phyloP scores from a whole-genome alignment of 1,140 invertebrate species.

The Drosophila dunni region DNA sequence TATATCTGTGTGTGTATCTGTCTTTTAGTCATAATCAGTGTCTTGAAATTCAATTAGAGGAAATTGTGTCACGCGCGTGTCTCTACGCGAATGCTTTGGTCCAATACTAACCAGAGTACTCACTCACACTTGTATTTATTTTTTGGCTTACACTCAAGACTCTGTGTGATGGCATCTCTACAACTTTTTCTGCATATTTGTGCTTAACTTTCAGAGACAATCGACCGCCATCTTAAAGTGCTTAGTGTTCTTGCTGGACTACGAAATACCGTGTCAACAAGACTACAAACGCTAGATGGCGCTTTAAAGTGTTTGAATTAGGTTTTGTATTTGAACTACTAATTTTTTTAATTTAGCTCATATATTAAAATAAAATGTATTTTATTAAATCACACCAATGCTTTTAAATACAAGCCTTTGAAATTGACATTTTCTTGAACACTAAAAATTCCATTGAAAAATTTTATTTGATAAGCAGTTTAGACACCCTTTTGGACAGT shows the following conservation, averaged over 20 bases:
- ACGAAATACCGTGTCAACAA: neutral
- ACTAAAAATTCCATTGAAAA: no score
- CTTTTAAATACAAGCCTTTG: no score
- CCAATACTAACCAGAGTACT: neutral
- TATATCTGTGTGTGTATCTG: conserved; percentile 1
- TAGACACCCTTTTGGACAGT: neutral
- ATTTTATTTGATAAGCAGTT: no score
- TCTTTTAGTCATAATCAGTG: conserved; percentile 22
- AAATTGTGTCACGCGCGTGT: conserved; percentile 72
- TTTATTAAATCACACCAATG: no score
- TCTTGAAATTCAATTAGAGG: conserved; percentile 71
- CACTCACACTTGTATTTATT: neutral
- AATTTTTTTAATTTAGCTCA: no score
- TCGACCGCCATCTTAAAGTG: neutral
- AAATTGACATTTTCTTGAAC: no score
- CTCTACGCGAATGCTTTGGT: conserved; percentile 9
- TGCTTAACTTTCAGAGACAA: neutral
- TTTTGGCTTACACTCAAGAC: conserved; percentile 1
- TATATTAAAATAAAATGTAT: no score
- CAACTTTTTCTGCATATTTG: conserved; percentile 12
- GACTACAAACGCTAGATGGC: no score
- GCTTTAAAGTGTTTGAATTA: no score
- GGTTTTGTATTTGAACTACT: no score
- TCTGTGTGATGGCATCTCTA: conserved; percentile 9
- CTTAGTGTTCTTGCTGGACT: neutral